Percentiles rank a stretch among this genome's conserved stretches.
Conservation (phyloP, 2,113 vertebrate species). For the Takifugu bimaculatus region DNA sequence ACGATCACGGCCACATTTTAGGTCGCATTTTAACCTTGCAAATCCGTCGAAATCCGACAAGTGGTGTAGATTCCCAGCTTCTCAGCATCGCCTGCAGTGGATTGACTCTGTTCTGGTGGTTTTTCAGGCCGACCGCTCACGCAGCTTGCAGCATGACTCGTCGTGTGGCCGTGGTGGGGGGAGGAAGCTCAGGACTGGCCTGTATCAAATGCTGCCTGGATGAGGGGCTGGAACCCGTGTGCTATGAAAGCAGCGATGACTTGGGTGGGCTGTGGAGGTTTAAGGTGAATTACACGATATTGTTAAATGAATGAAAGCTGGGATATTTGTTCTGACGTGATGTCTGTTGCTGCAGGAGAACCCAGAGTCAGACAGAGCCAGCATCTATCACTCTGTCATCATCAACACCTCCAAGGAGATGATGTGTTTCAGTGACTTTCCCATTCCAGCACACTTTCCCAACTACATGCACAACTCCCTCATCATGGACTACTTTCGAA, state of each 20-base stretch:
- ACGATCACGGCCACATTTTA: too few species aligned
- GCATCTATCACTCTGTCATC: constrained; percentile 87
- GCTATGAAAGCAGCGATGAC: constrained; percentile 84
- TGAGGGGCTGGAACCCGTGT: constrained; percentile 85
- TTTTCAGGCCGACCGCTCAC: background rate
- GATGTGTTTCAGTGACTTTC: constrained; percentile 93
- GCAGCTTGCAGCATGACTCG: constrained; percentile 41
- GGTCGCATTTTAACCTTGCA: too few species aligned
- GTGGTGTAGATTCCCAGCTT: too few species aligned
- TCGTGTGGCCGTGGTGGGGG: constrained; percentile 82
- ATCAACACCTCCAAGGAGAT: constrained; percentile 96
- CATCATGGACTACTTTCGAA: constrained; percentile 84
- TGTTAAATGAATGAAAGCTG: background rate
- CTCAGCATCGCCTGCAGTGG: too few species aligned
- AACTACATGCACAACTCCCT: constrained; percentile 90
- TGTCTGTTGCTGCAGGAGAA: constrained; percentile 71
- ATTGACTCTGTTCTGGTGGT: too few species aligned
- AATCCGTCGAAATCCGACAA: too few species aligned
- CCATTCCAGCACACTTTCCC: constrained; percentile 81
- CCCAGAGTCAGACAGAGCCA: constrained; percentile 80
- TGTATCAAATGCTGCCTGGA: constrained; percentile 87
- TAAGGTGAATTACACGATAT: background rate
- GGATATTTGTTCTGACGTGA: background rate
- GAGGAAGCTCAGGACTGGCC: constrained; percentile 77
- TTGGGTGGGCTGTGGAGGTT: constrained; percentile 86